A percentile compares a stretch with the other conserved stretches of the same genome.
Evolutionary conservation across 2,113 vertebrate species (phyloP).

Genomic region (Oreochromis aureus): DNA sequence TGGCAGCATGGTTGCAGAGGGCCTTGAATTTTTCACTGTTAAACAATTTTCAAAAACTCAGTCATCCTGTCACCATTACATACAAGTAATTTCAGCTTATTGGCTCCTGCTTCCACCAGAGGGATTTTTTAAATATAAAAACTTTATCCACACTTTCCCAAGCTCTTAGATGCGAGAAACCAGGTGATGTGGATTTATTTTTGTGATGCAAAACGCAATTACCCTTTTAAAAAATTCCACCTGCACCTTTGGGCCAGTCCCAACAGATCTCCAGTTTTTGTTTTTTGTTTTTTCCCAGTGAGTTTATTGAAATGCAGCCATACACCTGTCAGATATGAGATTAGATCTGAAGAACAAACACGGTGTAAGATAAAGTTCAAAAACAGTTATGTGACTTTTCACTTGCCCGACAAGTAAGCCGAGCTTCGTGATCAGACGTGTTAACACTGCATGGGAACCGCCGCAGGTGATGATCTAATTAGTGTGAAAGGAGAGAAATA

Average conservation of each 20-base stretch:
- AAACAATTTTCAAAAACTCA: neutral
- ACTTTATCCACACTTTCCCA: neutral
- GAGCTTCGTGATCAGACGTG: slow-evolving; percentile 30
- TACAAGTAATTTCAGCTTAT: neutral
- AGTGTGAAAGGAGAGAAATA: neutral
- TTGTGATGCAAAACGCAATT: neutral
- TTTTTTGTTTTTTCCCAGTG: neutral
- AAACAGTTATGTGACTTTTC: neutral
- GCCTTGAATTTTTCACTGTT: neutral
- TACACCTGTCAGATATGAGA: neutral
- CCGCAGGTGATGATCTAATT: slow-evolving; percentile 18
- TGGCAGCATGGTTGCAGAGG: neutral
- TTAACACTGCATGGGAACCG: slow-evolving; percentile 27
- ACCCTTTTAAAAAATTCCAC: neutral
- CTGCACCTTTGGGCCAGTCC: neutral
- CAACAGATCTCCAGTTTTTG: neutral
- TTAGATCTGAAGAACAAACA: neutral
- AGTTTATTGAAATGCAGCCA: neutral
- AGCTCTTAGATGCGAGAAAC: neutral
- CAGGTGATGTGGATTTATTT: neutral
- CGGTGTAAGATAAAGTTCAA: neutral
- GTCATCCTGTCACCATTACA: neutral
- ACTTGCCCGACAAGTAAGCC: slow-evolving; percentile 2
- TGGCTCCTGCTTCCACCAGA: neutral
- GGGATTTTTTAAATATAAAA: neutral